phyloP scores from a whole-genome alignment of 2,888 invertebrate species.

The Agapostemon virescens region DNA sequence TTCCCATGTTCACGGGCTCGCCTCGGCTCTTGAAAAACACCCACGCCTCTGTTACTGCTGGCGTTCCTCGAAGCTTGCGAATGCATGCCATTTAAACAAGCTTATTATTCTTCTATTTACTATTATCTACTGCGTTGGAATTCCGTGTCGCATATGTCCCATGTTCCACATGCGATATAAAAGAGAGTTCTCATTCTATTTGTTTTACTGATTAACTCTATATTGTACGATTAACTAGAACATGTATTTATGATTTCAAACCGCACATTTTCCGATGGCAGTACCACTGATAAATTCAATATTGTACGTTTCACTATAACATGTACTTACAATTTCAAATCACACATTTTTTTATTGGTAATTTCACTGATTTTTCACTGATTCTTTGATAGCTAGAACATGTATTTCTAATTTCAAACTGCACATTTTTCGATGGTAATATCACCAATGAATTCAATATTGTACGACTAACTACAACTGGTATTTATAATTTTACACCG shows the following conservation, averaged over 20 bases:
- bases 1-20: neutral
- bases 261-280: neutral
- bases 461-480: neutral
- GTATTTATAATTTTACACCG: neutral
- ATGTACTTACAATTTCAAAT: neutral
- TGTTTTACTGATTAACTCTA: neutral
- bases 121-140: neutral
- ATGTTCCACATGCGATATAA: neutral
- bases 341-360: neutral
- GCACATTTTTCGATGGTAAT: neutral
- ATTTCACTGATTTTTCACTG: too few species aligned
- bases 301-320: neutral
- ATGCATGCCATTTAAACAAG: conserved; percentile 11
- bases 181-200: neutral
- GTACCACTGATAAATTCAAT: too few species aligned
- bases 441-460: too few species aligned
- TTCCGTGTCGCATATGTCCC: neutral
- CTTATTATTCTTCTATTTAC: conserved; percentile 27
- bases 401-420: neutral
- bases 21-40: neutral
- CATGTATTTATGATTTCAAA: neutral
- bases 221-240: neutral
- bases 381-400: neutral
- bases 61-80: conserved; percentile 11
- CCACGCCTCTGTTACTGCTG: conserved; percentile 15